phyloP scores from a whole-genome alignment of 2,113 vertebrate species.

The Physeter macrocephalus region DNA sequence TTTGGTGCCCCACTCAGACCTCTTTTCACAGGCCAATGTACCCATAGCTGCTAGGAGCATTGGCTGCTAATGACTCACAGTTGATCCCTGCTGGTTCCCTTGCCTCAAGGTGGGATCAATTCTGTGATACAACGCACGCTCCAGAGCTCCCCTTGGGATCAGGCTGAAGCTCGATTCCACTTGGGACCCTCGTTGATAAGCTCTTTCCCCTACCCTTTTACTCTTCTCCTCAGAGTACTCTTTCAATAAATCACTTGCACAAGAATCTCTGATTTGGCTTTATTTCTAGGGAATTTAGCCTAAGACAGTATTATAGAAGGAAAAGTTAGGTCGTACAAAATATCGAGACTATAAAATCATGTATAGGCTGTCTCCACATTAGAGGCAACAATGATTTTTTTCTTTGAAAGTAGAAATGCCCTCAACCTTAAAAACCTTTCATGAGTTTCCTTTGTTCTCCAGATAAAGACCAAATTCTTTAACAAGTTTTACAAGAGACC shows the following conservation, averaged over 20 bases:
- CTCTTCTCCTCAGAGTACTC: neutral
- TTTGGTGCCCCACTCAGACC: neutral
- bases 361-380: neutral
- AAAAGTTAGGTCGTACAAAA: neutral
- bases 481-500: neutral
- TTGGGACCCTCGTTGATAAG: neutral
- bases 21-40: neutral
- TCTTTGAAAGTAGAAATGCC: neutral
- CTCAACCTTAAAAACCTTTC: neutral
- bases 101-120: neutral
- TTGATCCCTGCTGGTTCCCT: neutral
- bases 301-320: neutral
- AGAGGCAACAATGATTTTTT: neutral
- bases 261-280: neutral
- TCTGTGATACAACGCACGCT: fast-evolving
- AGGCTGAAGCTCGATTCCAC: neutral
- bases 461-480: neutral
- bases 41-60: fast-evolving
- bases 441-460: neutral
- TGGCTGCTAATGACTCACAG: neutral
- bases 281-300: neutral
- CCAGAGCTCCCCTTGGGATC: neutral
- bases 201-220: neutral
- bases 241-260: neutral
- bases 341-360: neutral